Conservation (phyloP, 2,113 vertebrate genomes). For the Heloderma charlesbogerti region DNA sequence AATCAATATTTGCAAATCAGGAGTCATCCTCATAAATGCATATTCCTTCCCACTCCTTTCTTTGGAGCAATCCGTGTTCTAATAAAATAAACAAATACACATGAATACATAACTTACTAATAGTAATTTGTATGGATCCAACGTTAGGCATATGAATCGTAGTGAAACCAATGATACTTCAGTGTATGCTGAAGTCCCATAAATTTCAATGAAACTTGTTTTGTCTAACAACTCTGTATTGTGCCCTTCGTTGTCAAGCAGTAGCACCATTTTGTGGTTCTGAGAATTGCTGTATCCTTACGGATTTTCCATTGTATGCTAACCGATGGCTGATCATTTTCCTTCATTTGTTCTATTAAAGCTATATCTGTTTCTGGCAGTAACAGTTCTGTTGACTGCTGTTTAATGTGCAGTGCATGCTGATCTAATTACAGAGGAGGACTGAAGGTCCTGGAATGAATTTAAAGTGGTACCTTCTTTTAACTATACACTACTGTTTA, state of each 20-base stretch:
- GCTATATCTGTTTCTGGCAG: slow-evolving; percentile 19
- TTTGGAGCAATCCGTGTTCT: not conserved
- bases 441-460: slow-evolving; percentile 25
- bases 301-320: not conserved
- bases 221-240: not conserved
- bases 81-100: not conserved
- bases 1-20: not conserved
- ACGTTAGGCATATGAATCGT: not conserved
- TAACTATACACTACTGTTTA: not conserved
- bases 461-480: slow-evolving; percentile 4
- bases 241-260: not conserved
- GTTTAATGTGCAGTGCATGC: slow-evolving; percentile 37
- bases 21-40: not conserved
- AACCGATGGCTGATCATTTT: slow-evolving; percentile 4
- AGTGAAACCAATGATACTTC: not conserved
- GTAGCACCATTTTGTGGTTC: not conserved
- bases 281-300: not conserved
- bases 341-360: not conserved
- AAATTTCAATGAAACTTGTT: not conserved
- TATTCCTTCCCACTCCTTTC: not conserved
- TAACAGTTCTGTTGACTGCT: slow-evolving; percentile 34
- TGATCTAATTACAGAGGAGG: slow-evolving; percentile 48
- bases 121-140: not conserved
- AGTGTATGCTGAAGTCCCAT: not conserved
- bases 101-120: not conserved